Conservation (phyloP, 2,797 vertebrate genomes). For the Pelobates cultripes region DNA sequence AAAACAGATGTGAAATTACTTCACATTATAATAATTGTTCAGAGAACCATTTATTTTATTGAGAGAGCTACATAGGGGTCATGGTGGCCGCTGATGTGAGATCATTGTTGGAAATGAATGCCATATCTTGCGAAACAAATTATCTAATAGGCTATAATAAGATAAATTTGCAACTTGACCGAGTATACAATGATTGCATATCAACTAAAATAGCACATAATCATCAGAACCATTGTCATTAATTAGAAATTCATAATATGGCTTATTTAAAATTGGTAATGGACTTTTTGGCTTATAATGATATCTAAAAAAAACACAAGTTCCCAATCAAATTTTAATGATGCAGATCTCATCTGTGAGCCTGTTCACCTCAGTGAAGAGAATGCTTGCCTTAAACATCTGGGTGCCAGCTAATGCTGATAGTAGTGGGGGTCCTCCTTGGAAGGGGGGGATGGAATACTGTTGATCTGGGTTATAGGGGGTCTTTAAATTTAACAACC, state of each 20-base stretch:
- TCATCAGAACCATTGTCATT: neutral
- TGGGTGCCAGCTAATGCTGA: too few species aligned
- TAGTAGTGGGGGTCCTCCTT: too few species aligned
- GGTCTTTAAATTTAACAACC: too few species aligned
- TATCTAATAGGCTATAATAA: slow-evolving; percentile 33
- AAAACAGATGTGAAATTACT: slow-evolving; percentile 17
- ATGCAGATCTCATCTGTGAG: too few species aligned
- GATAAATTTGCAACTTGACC: slow-evolving; percentile 36
- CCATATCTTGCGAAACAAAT: slow-evolving; percentile 39
- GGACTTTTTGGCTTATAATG: too few species aligned
- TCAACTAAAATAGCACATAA: slow-evolving; percentile 10
- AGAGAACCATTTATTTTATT: neutral
- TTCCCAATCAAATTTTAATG: too few species aligned
- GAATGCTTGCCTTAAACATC: too few species aligned
- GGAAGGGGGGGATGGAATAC: too few species aligned
- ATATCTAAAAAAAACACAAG: too few species aligned
- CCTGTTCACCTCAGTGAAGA: too few species aligned
- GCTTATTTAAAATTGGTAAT: neutral
- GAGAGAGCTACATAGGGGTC: slow-evolving; percentile 8
- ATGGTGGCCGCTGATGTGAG: slow-evolving; percentile 37
- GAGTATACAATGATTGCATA: slow-evolving; percentile 32
- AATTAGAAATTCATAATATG: slow-evolving; percentile 8
- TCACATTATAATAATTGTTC: slow-evolving; percentile 20
- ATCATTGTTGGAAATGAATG: slow-evolving; percentile 10
- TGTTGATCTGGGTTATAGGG: too few species aligned